Evolutionary conservation across 2,888 invertebrate species (phyloP), one percentile per base, ranked within the genome.

Genomic region (Nasonia oneida): DNA sequence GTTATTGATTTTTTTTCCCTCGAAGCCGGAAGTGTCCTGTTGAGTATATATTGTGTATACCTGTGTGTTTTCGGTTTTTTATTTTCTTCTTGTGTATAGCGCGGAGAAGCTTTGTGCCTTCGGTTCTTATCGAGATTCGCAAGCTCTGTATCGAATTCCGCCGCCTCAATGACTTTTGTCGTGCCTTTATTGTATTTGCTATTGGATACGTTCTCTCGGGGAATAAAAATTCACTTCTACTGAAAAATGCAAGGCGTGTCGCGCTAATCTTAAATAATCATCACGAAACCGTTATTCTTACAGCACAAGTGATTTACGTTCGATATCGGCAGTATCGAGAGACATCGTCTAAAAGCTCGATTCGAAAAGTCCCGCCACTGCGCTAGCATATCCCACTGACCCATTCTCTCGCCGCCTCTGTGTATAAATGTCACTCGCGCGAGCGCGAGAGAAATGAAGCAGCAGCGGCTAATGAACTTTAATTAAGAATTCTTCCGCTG

Each of bases 381-480:
- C 33, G 29, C 23, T 23, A 4, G 33, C 67, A 8, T 70, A 5
- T 29, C 70, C 37, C 70, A 37, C 70, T 70, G 70, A 70, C 70
- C 37, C 37, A 37, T 37, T 37, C 70, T 18, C 15, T 14, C 33
- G 2, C n/a, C 23, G 33, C 10, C n/a, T 14, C 67, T 29, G 3
- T 23, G 3, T 14, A 33, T 12, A 67, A 14, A 10, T 23, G n/a
- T 6, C 61, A 23, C 61, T 61, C 67, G 10, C 67, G 5, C 47
- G 12, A 12, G 6, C 29, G 33, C 15, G 15, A 14, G 2, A n/a
- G 39, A 42, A n/a, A 42, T 42, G 37, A 42, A n/a, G 71, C 37
- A 39, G 18, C 6, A 37, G 76, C 50, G 76, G 57, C 76, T 76
- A 37, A 76, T 29, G 76, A 57, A 76, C 76, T 76, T 37, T 76